Conservation (phyloP, 2,888 invertebrate species). For the Cephus pygmeus region DNA sequence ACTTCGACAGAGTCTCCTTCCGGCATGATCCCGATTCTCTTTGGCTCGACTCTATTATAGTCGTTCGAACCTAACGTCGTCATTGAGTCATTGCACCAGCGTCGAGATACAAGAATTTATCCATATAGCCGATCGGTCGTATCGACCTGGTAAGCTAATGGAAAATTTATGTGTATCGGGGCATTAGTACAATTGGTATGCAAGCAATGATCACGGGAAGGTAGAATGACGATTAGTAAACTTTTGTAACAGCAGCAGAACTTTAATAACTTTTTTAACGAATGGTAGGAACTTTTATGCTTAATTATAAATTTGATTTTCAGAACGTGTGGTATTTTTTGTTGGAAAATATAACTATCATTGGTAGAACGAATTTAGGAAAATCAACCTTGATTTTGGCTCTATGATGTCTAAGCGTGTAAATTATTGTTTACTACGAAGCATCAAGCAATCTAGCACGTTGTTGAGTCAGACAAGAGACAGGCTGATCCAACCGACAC, state of each 20-base stretch:
- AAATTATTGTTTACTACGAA: background rate
- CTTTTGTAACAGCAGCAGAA: background rate
- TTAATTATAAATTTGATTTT: background rate
- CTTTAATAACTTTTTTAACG: background rate
- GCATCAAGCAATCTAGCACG: background rate
- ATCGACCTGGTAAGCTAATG: background rate
- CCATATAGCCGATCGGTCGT: background rate
- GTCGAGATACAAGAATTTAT: background rate
- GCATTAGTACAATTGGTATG: background rate
- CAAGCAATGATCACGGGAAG: background rate
- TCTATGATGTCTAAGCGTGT: background rate
- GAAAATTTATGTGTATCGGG: background rate
- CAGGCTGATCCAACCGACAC: background rate
- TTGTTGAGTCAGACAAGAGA: background rate
- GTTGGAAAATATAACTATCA: background rate
- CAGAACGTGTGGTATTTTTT: background rate
- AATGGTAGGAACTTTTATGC: background rate
- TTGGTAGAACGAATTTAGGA: background rate
- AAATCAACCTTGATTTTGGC: background rate
- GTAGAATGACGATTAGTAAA: background rate
- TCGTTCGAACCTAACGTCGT: background rate
- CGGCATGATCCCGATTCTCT: background rate
- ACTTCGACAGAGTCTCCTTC: background rate
- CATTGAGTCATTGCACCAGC: background rate
- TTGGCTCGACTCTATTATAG: background rate